Evolutionary conservation across 2,888 invertebrate species (phyloP), one percentile per base, ranked within the genome.

Genomic region (Caprella mutica): DNA sequence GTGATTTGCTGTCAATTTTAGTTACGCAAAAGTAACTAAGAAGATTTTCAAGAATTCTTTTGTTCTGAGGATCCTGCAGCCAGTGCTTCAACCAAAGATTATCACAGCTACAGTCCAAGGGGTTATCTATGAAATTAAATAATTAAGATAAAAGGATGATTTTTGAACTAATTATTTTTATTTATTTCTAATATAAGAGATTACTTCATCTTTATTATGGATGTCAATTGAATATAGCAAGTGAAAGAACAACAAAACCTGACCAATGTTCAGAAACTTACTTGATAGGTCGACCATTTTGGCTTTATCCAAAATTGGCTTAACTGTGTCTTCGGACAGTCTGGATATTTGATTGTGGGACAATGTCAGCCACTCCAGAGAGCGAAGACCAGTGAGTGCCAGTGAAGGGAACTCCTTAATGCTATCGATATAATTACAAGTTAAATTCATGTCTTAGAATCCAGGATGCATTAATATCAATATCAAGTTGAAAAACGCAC

Each of bases 281-380:
- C 91, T 90, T 79, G 86, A 89, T 66, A 91, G 84, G 73, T 91
- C 91, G 66, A 91, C 83, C 61, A 87, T 84, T 67, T 85, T 79
- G 12, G 91, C 77, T 0, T 89, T 90, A 71, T 91, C 90, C 67
- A 89, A 79, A 61, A 91, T 81, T 17, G 86, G 86, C 70, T 89
- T 88, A 81, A 88, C 89, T 50, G 89, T 84, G 70, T 90, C 90
- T 70, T 88, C 87, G 0, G 86, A 81, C 66, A 91, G 83, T 67
- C 85, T 83, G 66, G 79, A 80, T 66, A 92, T 74, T 72, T 87
- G 87, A 74, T 91, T 91, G 72, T 90, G 90, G 72, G 90, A 87
- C 58, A 92, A 76, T 71, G 85, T 89, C 46, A 92, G 73, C 9
- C 86, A 87, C 76, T 91, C 90, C 74, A 92, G 74, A 2, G 90